phyloP scores from a whole-genome alignment of 2,797 vertebrate species.

The Eospalax fontanierii region DNA sequence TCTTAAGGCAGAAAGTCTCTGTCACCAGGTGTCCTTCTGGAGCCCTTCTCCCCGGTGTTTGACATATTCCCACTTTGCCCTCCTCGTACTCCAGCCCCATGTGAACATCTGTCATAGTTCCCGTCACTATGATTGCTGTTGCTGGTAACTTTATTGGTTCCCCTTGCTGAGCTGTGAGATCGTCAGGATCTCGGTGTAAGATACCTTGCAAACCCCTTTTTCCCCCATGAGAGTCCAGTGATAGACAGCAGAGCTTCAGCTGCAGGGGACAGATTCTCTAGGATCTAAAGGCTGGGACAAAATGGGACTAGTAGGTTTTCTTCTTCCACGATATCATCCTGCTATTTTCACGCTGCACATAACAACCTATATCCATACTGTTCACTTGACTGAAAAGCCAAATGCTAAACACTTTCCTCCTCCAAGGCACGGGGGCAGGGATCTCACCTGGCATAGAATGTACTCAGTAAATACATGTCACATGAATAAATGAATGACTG shows the following conservation, averaged over 20 bases:
- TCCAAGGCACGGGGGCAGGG: not conserved
- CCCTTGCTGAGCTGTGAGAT: not conserved
- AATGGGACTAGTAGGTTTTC: not conserved
- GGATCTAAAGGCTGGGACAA: not conserved
- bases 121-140: not conserved
- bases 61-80: fast-evolving
- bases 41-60: not conserved
- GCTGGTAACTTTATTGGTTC: not conserved
- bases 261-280: not conserved
- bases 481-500: not conserved
- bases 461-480: slow-evolving; percentile 3
- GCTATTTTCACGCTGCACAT: not conserved
- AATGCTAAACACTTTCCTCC: not conserved
- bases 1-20: not conserved
- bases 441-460: not conserved
- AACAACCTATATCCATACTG: not conserved
- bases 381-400: not conserved
- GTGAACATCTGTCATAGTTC: not conserved
- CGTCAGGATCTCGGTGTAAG: not conserved
- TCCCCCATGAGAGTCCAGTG: not conserved
- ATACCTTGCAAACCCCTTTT: fast-evolving
- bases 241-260: not conserved
- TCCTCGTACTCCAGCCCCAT: not conserved
- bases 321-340: not conserved
- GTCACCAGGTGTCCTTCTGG: not conserved